Evolutionary conservation across 1,140 invertebrate species (phyloP).

Genomic region (Gonioctena quinquepunctata): DNA sequence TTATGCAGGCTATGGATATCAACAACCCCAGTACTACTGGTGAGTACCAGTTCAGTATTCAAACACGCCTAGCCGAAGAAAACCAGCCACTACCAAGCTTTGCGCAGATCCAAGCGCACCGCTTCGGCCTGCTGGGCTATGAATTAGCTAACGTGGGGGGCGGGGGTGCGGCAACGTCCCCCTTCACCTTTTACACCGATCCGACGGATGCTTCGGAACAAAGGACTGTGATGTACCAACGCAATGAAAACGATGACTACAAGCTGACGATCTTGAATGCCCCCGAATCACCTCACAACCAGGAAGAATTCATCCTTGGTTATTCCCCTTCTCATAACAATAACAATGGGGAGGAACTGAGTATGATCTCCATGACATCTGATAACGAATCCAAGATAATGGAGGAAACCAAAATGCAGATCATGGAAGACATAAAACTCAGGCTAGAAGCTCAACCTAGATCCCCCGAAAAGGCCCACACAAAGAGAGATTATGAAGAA

Average conservation of each 20-base stretch:
- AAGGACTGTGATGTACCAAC: conserved; percentile 27
- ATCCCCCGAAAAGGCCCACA: conserved; percentile 44
- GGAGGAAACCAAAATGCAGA: conserved; percentile 27
- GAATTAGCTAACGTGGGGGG: conserved; percentile 72
- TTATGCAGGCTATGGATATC: conserved; percentile 79
- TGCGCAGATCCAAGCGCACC: conserved; percentile 63
- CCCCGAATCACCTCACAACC: neutral
- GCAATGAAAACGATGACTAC: conserved; percentile 28
- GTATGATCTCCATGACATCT: neutral
- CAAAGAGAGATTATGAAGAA: conserved; percentile 47
- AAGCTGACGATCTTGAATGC: neutral
- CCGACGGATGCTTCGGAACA: conserved; percentile 23
- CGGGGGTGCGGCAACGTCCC: conserved; percentile 64
- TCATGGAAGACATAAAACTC: conserved; percentile 32
- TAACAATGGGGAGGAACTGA: conserved; percentile 23
- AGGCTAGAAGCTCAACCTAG: conserved; percentile 29
- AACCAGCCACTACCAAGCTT: conserved; percentile 66
- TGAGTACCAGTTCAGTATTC: conserved; percentile 57
- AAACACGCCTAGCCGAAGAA: conserved; percentile 16
- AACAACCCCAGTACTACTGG: conserved; percentile 75
- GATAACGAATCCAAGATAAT: conserved; percentile 17
- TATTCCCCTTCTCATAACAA: conserved; percentile 32
- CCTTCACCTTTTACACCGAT: conserved; percentile 39
- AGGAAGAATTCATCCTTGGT: conserved; percentile 18
- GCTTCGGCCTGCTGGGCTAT: conserved; percentile 61